Base-by-base conservation (phyloP, 2,888 invertebrate species). In the Netelia fuscicornis region DNA sequence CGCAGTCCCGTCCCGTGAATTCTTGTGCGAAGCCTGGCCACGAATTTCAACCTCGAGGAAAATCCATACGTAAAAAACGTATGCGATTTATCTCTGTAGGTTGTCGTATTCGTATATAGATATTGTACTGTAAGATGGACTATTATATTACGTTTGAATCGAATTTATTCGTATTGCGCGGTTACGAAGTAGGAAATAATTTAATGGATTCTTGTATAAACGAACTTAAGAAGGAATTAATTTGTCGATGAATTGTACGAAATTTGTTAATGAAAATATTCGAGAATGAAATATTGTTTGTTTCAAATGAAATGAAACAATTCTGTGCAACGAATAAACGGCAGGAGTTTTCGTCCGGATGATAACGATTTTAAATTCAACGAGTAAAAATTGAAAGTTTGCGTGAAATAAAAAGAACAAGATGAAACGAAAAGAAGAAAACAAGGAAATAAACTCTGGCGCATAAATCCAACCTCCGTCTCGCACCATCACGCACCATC, bases 21-120 rank as follows among this genome's bases (percentile, higher is more conserved):
- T 67, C 65, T 20, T 23, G 1, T 30, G 72, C 10, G 58, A 65
- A 65, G 48, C 60, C 44, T 65, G 13, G 79, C 79, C 37, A 71
- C 52, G 71, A 79, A 79, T 79, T 71, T 71, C 62, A 52, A 42
- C 79, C 64, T 71, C 37, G 64, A 77, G 79, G 71, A 79, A 52
- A 20, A 30, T 80, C 44, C 65, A 58, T 80, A 80, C 65, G 56
- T 58, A 65, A 56, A 48, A 23, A 1, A 11, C 25, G 44, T 58
- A 58, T 58, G 13, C 20, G 58, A 58, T 17, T 3, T 56, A 56
- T 17, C 13, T n/a, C 8, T 56, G 2, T 56, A 17, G 20, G 20
- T 20, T 20, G 13, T n/a, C n/a, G 17, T 20, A 56, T 58, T 6
- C 1, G 2, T 48, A 48, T 11, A 48, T 11, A 13, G 0, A 3